Evolutionary conservation across 2,113 vertebrate genomes (phyloP).

Genomic region (Rhynchomys soricoides): DNA sequence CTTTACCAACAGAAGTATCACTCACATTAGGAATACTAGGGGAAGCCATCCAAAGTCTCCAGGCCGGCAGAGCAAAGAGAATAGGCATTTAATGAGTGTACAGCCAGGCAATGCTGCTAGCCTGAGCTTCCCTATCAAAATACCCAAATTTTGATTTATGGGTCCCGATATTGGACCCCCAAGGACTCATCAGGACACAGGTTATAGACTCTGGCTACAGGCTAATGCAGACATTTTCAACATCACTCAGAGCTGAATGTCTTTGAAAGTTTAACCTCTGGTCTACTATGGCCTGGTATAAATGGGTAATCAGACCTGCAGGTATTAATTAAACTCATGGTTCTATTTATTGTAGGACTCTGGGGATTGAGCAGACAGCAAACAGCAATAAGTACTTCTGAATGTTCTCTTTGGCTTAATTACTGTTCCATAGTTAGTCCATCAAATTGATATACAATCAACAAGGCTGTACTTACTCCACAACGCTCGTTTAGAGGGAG

Average conservation of each 20-base stretch:
- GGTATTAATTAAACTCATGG: conserved; percentile 89
- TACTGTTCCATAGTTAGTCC: conserved; percentile 87
- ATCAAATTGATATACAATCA: conserved; percentile 84
- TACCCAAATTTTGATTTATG: background rate
- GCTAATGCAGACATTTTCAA: conserved; percentile 8
- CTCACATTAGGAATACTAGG: background rate
- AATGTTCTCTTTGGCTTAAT: conserved; percentile 88
- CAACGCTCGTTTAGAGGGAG: conserved; percentile 54
- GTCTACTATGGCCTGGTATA: conserved; percentile 77
- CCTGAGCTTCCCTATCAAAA: background rate
- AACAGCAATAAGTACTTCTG: conserved; percentile 85
- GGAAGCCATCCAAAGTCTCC: background rate
- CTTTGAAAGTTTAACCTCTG: conserved; percentile 80
- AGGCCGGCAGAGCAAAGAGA: background rate
- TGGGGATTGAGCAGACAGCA: conserved; percentile 85
- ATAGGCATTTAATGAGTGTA: accelerated
- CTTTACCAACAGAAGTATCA: background rate
- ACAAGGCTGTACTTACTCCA: conserved; percentile 72
- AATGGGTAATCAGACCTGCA: conserved; percentile 85
- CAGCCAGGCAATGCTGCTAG: too few relatives aligned
- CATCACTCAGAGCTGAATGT: conserved; percentile 52
- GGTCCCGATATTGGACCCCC: background rate
- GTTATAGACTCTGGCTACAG: background rate
- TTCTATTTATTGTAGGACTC: conserved; percentile 88
- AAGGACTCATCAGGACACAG: background rate